phyloP scores from a whole-genome alignment of 2,797 vertebrate species.

The Fistularia tabacaria region DNA sequence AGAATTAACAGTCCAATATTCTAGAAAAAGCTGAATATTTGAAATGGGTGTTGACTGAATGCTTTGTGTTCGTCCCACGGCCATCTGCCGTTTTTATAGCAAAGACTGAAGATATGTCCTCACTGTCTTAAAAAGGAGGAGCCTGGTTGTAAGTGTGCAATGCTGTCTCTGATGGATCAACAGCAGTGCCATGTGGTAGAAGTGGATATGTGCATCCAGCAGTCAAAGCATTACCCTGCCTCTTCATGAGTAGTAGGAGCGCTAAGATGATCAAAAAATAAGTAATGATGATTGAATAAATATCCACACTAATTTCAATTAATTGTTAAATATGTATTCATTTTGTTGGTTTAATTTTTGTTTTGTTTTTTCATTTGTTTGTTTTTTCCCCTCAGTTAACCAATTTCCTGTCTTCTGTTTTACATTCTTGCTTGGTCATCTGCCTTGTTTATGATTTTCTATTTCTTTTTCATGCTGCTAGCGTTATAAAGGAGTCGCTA shows the following conservation, averaged over 20 bases:
- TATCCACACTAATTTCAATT: too few species aligned
- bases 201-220: constrained; percentile 1
- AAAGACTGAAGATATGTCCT: constrained; percentile 49
- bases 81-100: constrained; percentile 41
- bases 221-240: neutral
- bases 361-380: neutral
- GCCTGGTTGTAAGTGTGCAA: constrained; percentile 14
- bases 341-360: neutral
- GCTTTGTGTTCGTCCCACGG: constrained; percentile 11
- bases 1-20: constrained; percentile 1
- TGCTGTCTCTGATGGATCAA: constrained; percentile 47
- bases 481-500: neutral
- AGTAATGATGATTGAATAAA: neutral
- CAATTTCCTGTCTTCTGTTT: neutral
- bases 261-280: neutral
- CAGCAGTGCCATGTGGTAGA: constrained; percentile 59
- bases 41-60: too few species aligned
- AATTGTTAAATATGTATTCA: too few species aligned
- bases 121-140: constrained; percentile 54
- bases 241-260: neutral
- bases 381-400: neutral
- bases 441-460: neutral
- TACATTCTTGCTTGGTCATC: neutral
- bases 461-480: neutral
- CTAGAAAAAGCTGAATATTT: neutral